Evolutionary conservation across 2,113 vertebrate genomes (phyloP), one percentile per base, ranked within the genome.

Genomic region (Neofelis nebulosa): DNA sequence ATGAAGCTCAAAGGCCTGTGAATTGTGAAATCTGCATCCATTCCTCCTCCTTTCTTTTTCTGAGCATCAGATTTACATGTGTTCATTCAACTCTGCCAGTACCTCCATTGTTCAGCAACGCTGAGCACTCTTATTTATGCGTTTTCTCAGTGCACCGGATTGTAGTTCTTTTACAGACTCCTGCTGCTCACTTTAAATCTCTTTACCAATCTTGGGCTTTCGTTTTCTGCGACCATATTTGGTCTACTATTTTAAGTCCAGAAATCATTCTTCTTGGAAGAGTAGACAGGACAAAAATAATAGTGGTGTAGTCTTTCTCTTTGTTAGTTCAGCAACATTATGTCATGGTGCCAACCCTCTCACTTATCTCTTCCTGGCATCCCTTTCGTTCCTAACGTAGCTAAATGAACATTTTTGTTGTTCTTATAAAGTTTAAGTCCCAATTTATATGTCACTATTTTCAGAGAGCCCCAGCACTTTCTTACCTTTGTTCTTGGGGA

Each of bases 221-320:
- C 52, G 73, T 95, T 94, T 87, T 73, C 84, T 71, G n/a, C 31
- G 81, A 16, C 21, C 27, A 27, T 79, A 90, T 89, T 92, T 90
- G 45, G 31, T 65, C n/a, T 90, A 12, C 76, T 63, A 52, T 81
- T 92, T 88, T 38, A 69, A 82, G n/a, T 87, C 36, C 50, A 48
- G 7, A 78, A 93, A 38, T 66, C 23, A 41, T 48, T 90, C 68
- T 95, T 93, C 78, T 82, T 65, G n/a, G 85, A 69, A 89, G 38
- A 92, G 36, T 74, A 94, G 61, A 84, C n/a, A 63, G 36, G 66
- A 66, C 31, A 38, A 66, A 92, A 87, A 78, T 78, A 65, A 52
- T 1, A 82, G 61, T n/a, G 5, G 36, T 65, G 14, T 50, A 41
- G 1, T 36, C 45, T 68, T 88, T 71, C 15, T 21, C 41, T 63